These are phyloP conservation scores for Pantherophis vulpinus DNA, from an alignment of 2,797 vertebrate genomes.

Conservation along the genomic window DNA sequence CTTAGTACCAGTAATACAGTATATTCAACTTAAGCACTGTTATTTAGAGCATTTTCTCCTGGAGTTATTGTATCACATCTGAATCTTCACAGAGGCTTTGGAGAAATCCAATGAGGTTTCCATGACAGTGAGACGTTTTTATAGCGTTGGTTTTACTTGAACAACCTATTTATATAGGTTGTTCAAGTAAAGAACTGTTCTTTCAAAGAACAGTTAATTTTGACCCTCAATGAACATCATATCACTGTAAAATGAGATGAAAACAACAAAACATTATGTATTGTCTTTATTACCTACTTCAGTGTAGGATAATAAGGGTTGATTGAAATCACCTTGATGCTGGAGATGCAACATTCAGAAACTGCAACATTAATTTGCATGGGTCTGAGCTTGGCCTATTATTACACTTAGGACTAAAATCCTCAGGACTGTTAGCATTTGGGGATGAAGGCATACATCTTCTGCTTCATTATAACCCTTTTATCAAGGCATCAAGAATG, in stretches of 20 bases:
- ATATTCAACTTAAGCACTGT: neutral
- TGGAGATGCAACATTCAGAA: neutral
- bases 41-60: neutral
- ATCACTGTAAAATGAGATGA: neutral
- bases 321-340: neutral
- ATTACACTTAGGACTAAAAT: neutral
- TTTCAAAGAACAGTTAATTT: neutral
- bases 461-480: neutral
- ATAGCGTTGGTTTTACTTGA: neutral
- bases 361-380: neutral
- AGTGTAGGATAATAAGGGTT: neutral
- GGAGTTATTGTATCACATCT: neutral
- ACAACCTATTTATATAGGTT: neutral
- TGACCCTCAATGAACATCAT: neutral
- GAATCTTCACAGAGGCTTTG: neutral
- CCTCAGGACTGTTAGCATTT: neutral
- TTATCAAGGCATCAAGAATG: neutral
- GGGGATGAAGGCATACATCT: neutral
- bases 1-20: neutral
- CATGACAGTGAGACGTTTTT: neutral
- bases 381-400: neutral
- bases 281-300: neutral
- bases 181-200: no score
- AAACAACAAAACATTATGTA: neutral
- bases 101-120: neutral